phyloP scores from a whole-genome alignment of 2,113 vertebrate species.

The Elaphurus davidianus region DNA sequence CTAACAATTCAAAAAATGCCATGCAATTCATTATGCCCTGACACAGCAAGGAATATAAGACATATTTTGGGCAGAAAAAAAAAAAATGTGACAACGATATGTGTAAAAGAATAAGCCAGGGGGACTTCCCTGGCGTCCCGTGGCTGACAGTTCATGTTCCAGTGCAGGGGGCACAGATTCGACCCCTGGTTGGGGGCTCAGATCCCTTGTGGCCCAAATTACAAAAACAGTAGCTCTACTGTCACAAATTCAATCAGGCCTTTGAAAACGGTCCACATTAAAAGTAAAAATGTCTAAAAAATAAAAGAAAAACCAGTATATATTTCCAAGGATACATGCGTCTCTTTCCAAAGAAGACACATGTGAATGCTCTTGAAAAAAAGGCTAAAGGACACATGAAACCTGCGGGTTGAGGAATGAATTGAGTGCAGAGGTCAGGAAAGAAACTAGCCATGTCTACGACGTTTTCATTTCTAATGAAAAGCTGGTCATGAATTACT shows the following conservation, averaged over 20 bases:
- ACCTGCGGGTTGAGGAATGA: not conserved
- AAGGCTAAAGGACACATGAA: not conserved
- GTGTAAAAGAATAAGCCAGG: not conserved
- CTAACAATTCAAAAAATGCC: not conserved
- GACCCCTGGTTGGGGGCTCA: not conserved
- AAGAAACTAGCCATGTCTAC: too few species aligned
- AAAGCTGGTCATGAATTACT: not conserved
- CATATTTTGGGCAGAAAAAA: not conserved
- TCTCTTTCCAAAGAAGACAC: not conserved
- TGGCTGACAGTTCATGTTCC: not conserved
- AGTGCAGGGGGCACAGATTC: not conserved
- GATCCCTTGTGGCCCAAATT: not conserved
- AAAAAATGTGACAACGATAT: not conserved
- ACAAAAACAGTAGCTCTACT: fast-evolving
- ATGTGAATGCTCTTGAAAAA: not conserved
- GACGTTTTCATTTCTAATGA: not conserved
- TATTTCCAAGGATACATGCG: not conserved
- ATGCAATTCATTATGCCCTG: not conserved
- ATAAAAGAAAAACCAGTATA: not conserved
- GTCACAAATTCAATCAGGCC: not conserved
- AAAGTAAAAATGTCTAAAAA: not conserved
- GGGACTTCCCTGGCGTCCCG: not conserved
- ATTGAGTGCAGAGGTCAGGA: not conserved
- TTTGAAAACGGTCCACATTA: not conserved
- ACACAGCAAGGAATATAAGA: not conserved